A percentile compares a stretch with the other conserved stretches of the same genome.
Conservation (phyloP, 2,113 vertebrate genomes). For the Ochotona princeps region DNA sequence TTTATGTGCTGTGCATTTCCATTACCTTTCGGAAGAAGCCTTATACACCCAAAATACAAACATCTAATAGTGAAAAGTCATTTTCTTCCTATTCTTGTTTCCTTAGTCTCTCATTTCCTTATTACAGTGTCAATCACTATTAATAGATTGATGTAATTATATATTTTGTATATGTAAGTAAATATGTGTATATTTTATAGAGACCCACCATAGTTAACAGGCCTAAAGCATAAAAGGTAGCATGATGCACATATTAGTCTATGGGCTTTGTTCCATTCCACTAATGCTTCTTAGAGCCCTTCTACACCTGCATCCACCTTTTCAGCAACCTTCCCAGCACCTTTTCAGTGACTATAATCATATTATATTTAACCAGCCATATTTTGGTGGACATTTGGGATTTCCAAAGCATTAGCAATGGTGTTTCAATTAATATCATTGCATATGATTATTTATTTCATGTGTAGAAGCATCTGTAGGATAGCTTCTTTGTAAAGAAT, state of each 20-base stretch:
- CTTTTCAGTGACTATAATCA: neutral
- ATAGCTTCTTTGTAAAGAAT: neutral
- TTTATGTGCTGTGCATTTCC: too few species aligned
- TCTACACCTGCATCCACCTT: neutral
- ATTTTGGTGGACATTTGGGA: neutral
- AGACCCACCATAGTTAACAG: neutral
- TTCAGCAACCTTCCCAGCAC: neutral
- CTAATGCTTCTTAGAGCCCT: neutral
- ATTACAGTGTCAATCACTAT: neutral
- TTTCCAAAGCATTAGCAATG: conserved; percentile 26
- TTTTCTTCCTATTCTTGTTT: neutral
- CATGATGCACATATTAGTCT: neutral
- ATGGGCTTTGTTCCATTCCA: neutral
- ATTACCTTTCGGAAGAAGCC: too few species aligned
- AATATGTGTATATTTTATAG: neutral
- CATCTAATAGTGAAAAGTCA: neutral
- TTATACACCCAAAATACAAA: neutral
- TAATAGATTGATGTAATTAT: neutral
- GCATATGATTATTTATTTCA: neutral
- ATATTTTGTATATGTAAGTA: neutral
- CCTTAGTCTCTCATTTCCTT: neutral
- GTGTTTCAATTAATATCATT: neutral
- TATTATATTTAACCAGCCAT: neutral
- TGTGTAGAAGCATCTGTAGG: neutral
- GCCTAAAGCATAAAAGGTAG: neutral